These are phyloP conservation scores for Aptenodytes forsteri DNA, from an alignment of 2,113 vertebrate genomes.

Conservation along the genomic window DNA sequence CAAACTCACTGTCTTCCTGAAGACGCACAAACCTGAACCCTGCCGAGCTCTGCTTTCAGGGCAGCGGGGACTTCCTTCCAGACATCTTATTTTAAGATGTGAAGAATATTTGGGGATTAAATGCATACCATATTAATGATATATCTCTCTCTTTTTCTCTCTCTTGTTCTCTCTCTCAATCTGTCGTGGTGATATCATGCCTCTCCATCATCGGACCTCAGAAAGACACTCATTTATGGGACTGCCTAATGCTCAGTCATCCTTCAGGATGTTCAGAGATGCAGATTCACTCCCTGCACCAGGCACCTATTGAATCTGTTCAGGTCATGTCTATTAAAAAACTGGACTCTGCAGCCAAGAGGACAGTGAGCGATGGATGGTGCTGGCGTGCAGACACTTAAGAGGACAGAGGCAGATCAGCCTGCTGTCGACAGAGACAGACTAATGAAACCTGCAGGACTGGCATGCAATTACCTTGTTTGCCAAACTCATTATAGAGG, in stretches of 20 bases:
- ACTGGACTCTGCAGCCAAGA: not conserved
- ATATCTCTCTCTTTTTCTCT: not conserved
- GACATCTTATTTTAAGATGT: not conserved
- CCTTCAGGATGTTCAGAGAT: not conserved
- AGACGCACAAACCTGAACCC: not conserved
- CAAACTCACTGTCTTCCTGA: not conserved
- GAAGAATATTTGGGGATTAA: not conserved
- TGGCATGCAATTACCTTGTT: not conserved
- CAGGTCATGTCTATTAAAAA: not conserved
- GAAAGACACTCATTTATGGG: not conserved
- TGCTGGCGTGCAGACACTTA: not conserved
- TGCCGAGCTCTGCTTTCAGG: not conserved
- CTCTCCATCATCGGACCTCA: not conserved
- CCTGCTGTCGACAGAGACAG: not conserved
- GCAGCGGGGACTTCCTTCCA: not conserved
- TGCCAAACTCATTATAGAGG: not conserved
- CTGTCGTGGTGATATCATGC: not conserved
- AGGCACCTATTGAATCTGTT: not conserved
- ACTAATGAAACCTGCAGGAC: not conserved
- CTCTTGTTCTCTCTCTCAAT: not conserved
- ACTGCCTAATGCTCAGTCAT: not conserved
- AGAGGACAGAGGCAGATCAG: not conserved
- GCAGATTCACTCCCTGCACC: not conserved
- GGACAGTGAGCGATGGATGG: not conserved
- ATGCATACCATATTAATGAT: not conserved